Evolutionary conservation across 2,888 invertebrate genomes (phyloP), one percentile per base, ranked within the genome.

Genomic region (Trichogramma evanescens): DNA sequence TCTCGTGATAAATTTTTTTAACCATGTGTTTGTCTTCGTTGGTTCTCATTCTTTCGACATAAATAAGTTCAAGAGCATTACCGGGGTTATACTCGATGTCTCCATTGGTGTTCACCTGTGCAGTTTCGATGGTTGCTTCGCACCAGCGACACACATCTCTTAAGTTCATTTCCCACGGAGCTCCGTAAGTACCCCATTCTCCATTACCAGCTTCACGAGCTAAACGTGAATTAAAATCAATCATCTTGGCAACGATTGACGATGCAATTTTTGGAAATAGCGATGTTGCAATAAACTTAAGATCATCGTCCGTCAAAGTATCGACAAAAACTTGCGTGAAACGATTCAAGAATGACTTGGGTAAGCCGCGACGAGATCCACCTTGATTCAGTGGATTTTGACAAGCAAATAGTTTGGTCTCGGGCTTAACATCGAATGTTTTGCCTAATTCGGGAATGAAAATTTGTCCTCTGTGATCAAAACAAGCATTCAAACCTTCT

Each of bases 341-440:
- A 70, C 99, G 85, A 78, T 99, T 99, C 0, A 99, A 82, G 77
- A 99, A 99, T 0, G 98, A 98, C 71, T 92, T 87, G 0, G 99
- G 99, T 41, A 99, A 81, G 1, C 98, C 97, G 77, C 97, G 87
- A 65, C 99, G 83, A 0, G 93, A 95, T 0, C 98, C 98, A 7
- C 99, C 99, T 81, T 99, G 95, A 70, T 87, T 87, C 48, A 93
- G 80, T 0, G 99, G 99, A 82, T 99, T 99, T 79, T 99, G 99
- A 72, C 97, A 97, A 1, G 92, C 99, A 77, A 99, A 99, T 54
- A 99, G 83, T 67, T 91, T 86, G 0, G 96, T 96, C 67, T 86
- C 83, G 58, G 80, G 77, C 72, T 83, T 87, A 0, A 97, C 85
- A 63, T 83, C 81, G 74, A 98, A 98, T 0, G 89, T 89, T 77